phyloP scores from a whole-genome alignment of 2,797 vertebrate genomes.

The Ctenopoma multispine region DNA sequence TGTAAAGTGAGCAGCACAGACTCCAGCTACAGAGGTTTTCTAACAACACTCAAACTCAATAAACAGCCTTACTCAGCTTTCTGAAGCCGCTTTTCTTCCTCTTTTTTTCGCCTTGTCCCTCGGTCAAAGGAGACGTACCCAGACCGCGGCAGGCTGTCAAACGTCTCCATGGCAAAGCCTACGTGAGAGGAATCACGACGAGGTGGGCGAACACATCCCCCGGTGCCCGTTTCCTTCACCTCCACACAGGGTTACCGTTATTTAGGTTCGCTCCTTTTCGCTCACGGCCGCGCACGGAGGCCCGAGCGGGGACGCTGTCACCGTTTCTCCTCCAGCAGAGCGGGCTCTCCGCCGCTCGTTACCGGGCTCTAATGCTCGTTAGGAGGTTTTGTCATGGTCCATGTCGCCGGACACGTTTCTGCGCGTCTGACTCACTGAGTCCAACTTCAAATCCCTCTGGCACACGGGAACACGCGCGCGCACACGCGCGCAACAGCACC shows the following conservation, averaged over 20 bases:
- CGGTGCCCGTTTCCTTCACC: slow-evolving; percentile 37
- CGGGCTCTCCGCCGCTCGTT: not conserved
- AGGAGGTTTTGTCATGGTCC: not conserved
- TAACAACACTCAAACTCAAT: no score
- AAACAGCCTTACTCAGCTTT: no score
- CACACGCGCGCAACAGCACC: not conserved
- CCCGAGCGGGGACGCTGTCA: not conserved
- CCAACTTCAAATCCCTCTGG: slow-evolving; percentile 17
- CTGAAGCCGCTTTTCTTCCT: not conserved
- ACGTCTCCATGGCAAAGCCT: slow-evolving; percentile 79
- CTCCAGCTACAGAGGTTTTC: no score
- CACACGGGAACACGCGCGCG: not conserved
- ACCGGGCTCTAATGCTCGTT: not conserved
- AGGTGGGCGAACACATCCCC: slow-evolving; percentile 45
- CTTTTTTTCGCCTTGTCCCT: slow-evolving; percentile 11
- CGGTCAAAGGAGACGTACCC: slow-evolving; percentile 53
- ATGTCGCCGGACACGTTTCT: not conserved
- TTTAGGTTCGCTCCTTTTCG: not conserved
- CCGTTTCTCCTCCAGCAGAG: not conserved
- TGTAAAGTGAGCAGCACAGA: not conserved
- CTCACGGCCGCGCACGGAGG: not conserved
- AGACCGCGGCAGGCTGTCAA: slow-evolving; percentile 73
- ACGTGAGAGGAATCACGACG: slow-evolving; percentile 77
- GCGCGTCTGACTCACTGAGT: not conserved
- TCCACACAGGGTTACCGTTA: not conserved